phyloP scores from a whole-genome alignment of 1,140 invertebrate genomes.

The Bradynema listronoti region DNA sequence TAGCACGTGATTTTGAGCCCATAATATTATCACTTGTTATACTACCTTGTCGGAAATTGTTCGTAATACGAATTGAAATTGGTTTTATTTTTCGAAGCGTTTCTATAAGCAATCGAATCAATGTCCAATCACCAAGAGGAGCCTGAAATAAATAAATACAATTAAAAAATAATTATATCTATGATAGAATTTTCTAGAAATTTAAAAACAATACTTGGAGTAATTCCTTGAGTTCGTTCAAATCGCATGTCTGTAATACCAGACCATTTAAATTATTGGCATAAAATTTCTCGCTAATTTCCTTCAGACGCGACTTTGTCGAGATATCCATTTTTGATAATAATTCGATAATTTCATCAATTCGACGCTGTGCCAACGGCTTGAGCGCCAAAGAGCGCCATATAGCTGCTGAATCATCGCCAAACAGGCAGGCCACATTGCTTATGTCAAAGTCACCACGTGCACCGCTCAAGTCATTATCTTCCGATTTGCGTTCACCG shows the following conservation, averaged over 20 bases:
- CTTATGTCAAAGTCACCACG: conserved; percentile 30
- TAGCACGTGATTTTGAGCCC: too few relatives aligned
- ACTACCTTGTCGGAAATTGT: neutral
- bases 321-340: conserved; percentile 44
- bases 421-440: conserved; percentile 42
- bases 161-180: conserved; percentile 7
- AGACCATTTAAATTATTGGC: conserved; percentile 51
- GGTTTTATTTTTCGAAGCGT: conserved; percentile 48
- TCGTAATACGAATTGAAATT: conserved; percentile 2
- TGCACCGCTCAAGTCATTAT: neutral
- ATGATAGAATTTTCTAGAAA: neutral
- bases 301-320: conserved; percentile 20
- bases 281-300: conserved; percentile 31
- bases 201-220: conserved; percentile 34
- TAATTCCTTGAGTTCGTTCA: conserved; percentile 43
- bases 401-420: conserved; percentile 42
- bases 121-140: conserved; percentile 54
- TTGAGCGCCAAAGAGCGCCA: conserved; percentile 43
- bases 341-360: conserved; percentile 38
- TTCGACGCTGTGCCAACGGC: conserved; percentile 35
- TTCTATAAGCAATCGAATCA: conserved; percentile 50
- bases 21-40: neutral
- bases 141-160: conserved; percentile 20
- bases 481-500: too few relatives aligned
- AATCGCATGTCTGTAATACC: conserved; percentile 49